Percentiles rank a stretch among this genome's conserved stretches.
These are phyloP conservation scores for Torymus texanus DNA, from an alignment of 2,888 invertebrate species.

Conservation along the genomic window DNA sequence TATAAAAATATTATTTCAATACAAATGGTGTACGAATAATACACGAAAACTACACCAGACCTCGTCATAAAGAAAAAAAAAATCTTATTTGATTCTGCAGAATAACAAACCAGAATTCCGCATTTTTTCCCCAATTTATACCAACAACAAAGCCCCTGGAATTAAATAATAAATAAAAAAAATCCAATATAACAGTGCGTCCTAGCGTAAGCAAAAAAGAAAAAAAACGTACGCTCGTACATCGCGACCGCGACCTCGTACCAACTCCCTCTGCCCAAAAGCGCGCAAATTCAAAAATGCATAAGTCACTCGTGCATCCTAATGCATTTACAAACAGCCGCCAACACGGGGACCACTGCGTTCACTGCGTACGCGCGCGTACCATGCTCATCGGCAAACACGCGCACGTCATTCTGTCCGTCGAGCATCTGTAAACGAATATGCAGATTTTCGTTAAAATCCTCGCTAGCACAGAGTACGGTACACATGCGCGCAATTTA, in stretches of 20 bases:
- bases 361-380: background rate
- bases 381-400: constrained; percentile 51
- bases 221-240: too few relatives aligned
- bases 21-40: background rate
- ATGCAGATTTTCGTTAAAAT: constrained; percentile 56
- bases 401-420: constrained; percentile 51
- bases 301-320: constrained; percentile 53
- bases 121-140: background rate
- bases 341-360: constrained; percentile 14
- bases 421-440: constrained; percentile 57
- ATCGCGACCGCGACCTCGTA: too few relatives aligned
- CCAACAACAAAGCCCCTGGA: constrained; percentile 5
- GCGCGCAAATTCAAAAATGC: constrained; percentile 53
- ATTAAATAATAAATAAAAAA: constrained; percentile 41
- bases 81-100: too few relatives aligned
- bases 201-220: too few relatives aligned
- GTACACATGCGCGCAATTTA: constrained; percentile 44
- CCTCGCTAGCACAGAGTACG: constrained; percentile 34
- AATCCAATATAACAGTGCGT: background rate
- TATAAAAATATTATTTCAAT: too few relatives aligned
- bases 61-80: background rate
- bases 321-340: constrained; percentile 57
- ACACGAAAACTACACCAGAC: background rate
- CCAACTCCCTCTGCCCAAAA: background rate
- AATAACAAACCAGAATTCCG: background rate